Conservation (phyloP, 2,888 invertebrate genomes). For the Drymonia ruficornis region DNA sequence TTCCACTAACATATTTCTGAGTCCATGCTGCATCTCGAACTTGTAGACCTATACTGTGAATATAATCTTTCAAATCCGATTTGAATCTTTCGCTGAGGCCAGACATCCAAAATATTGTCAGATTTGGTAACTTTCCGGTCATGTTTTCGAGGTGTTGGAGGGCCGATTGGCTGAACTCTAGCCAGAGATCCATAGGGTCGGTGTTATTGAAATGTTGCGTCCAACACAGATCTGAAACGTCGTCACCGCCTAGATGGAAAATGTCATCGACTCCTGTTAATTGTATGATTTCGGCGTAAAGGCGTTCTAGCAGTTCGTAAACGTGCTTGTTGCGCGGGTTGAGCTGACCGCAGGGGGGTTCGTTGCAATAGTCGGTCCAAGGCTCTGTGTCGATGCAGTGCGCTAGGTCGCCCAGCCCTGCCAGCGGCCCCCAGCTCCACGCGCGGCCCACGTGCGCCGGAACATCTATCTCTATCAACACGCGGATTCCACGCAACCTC, state of each 20-base stretch:
- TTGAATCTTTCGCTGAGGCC: slow-evolving; percentile 53
- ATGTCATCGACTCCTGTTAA: slow-evolving; percentile 90
- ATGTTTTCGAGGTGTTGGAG: slow-evolving; percentile 83
- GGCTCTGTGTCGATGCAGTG: slow-evolving; percentile 90
- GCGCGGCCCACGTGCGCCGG: slow-evolving; percentile 93
- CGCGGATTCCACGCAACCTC: slow-evolving; percentile 91
- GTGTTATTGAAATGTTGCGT: slow-evolving; percentile 85
- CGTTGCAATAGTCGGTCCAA: slow-evolving; percentile 89
- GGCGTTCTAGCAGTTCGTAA: slow-evolving; percentile 87
- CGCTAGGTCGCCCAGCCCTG: slow-evolving; percentile 88
- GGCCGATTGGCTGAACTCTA: slow-evolving; percentile 87
- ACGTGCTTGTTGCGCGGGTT: slow-evolving; percentile 90
- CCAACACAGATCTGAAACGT: slow-evolving; percentile 91
- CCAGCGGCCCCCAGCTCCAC: slow-evolving; percentile 90
- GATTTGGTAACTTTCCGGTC: slow-evolving; percentile 66
- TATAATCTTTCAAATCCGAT: slow-evolving; percentile 52
- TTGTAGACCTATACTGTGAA: slow-evolving; percentile 63
- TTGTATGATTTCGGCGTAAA: slow-evolving; percentile 90
- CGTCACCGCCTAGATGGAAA: slow-evolving; percentile 91
- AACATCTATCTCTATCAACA: slow-evolving; percentile 94
- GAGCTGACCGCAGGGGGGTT: slow-evolving; percentile 93
- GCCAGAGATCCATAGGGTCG: slow-evolving; percentile 88
- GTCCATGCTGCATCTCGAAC: slow-evolving; percentile 87
- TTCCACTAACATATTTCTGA: slow-evolving; percentile 80
- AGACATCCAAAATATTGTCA: slow-evolving; percentile 64